Base-by-base conservation (phyloP, 1,140 invertebrate genomes). In the Hylyphantes graminicola region DNA sequence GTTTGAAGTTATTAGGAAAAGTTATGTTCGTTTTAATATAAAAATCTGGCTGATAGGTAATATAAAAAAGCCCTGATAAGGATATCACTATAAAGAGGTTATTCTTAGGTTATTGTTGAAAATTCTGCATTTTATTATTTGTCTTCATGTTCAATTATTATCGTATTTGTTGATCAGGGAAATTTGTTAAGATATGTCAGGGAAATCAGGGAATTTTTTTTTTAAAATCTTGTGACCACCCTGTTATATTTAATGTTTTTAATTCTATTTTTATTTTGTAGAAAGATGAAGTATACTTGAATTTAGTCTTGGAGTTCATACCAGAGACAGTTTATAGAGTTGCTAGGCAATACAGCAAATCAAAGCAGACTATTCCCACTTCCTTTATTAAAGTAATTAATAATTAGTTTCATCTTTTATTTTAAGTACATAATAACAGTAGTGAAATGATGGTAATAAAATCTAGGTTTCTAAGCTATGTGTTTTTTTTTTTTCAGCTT, bases 271-370 rank as follows among this genome's bases (percentile, higher is more conserved):
- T 75, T 75, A 8, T 15, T 11, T 91, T 93, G 65, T 93, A 98
- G 96, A 99, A 98, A 92, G 97, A 99, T 92, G 98, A 99, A 93
- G 96, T 99, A 92, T 99, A 98, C 93, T 94, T 99, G 91, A 99
- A 99, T 93, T 93, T 99, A 93, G 97, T 99, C 90, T 94, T 99
- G 93, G 98, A 99, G 93, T 99, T 96, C 92, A 98, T 99, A 92
- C 98, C 98, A 85, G 98, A 99, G 93, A 99, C 98, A 87, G 97
- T 99, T 90, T 99, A 99, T 92, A 98, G 98, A 94, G 97, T 99
- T 89, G 97, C 98, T 89, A 94, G 98, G 91, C 97, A 99, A 92
- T 99, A 99, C 93, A 92, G 96, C 92, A 99, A 99, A 94, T 91
- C 91, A 85, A 98, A 98, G 94, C 96, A 98, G 92, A 98, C 96